Conservation (phyloP, 2,797 vertebrate genomes). For the Phoebastria nigripes region DNA sequence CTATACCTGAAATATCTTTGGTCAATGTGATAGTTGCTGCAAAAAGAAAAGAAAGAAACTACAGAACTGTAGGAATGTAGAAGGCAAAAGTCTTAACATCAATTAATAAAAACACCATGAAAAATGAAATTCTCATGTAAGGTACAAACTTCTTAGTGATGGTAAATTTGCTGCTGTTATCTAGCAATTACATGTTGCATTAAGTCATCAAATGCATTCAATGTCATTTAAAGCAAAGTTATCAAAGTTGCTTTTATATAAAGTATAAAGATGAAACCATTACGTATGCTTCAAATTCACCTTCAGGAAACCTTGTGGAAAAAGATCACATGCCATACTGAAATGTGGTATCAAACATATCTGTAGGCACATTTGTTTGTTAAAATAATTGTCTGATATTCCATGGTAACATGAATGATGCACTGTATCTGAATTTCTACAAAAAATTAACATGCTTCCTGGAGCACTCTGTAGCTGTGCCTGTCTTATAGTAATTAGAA, state of each 20-base stretch:
- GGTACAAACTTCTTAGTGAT: not conserved
- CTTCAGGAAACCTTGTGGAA: not conserved
- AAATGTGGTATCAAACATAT: not conserved
- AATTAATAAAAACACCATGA: not conserved
- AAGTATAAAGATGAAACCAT: not conserved
- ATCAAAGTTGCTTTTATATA: not conserved
- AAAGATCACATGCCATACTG: not conserved
- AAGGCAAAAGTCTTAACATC: not conserved
- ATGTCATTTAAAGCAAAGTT: not conserved
- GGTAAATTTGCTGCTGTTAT: not conserved
- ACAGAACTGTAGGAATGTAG: not conserved
- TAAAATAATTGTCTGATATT: not conserved
- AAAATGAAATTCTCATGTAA: not conserved
- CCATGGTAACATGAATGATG: not conserved
- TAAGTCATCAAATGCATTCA: not conserved
- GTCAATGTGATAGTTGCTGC: accelerated
- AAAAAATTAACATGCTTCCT: not conserved
- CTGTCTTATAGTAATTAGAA: not conserved
- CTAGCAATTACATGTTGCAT: not conserved
- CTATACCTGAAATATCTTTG: not conserved
- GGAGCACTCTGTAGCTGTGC: not conserved
- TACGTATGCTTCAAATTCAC: not conserved
- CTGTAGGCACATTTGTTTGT: not conserved
- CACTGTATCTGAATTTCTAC: not conserved
- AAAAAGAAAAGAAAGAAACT: not conserved